Base-by-base conservation (phyloP, 1,140 invertebrate genomes). In the Pissodes strobi region DNA sequence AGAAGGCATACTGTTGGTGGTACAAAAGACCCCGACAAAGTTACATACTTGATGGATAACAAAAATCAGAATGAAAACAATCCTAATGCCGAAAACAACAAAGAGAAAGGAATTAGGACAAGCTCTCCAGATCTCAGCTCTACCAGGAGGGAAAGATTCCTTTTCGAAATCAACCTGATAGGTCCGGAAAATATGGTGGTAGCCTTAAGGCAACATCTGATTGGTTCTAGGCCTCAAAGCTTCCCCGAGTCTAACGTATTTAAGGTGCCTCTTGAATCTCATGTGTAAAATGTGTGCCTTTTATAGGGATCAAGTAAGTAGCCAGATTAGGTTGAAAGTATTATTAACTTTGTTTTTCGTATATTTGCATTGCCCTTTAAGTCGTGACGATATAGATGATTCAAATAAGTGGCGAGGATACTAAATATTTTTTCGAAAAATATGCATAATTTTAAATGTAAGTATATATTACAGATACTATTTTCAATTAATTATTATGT, bases 1-100 rank as follows among this genome's bases (percentile, higher is more conserved):
- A 82, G 93, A 10, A 82, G 93, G n/a, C 93, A 95, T 78, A 96
- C 93, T 1, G 92, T 96, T 0, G 93, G 93, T 23, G 93, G 93
- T 13, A 92, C 90, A 0, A 91, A 93, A 74, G 92, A 95, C 76
- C 90, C 88, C 22, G 87, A 88, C 70, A 87, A 89, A 68, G 81
- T 88, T 46, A 83, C 78, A 49, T 88, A 82, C 82, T 71, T 83
- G 58, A 56, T 67, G 49, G 83, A 84, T 56, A 85, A 83, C 64
- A 80, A 82, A 57, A 65, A 82, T 23, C 79, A 83, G 53, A 78
- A 82, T 55, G 79, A 81, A 34, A 79, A 84, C 67, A 73, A 81
- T 70, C 70, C 83, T 66, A 41, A 81, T 69, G 75, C 80, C 66
- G 78, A 78, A 75, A 77, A 81, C 57, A 76, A 72, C 23, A 77